A percentile compares a stretch with the other conserved stretches of the same genome.
phyloP scores from a whole-genome alignment of 2,888 invertebrate genomes.

The Anoplius nigerrimus region DNA sequence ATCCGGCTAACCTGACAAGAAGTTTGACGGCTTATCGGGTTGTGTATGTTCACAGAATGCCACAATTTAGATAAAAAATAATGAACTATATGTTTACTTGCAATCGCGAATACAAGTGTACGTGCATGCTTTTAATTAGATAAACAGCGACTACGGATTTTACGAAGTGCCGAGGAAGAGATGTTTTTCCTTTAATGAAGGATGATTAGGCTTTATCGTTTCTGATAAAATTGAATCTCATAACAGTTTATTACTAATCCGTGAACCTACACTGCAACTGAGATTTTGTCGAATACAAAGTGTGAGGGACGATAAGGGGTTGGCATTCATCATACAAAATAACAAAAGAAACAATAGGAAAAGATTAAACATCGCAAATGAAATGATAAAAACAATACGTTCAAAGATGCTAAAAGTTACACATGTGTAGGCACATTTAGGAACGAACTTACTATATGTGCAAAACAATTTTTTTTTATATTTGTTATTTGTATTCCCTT shows the following conservation, averaged over 20 bases:
- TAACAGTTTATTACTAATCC: conserved; percentile 1
- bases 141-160: conserved; percentile 2
- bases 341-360: no score
- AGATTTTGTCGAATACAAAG: background rate
- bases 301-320: no score
- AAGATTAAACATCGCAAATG: no score
- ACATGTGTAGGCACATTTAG: no score
- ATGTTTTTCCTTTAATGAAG: conserved; percentile 7
- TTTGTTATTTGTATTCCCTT: no score
- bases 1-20: no score
- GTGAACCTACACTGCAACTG: conserved; percentile 4
- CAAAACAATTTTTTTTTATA: no score
- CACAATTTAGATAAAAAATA: conserved; percentile 8
- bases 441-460: no score
- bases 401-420: no score
- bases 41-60: background rate
- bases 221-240: background rate
- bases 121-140: conserved; percentile 3
- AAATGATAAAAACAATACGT: no score
- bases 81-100: conserved; percentile 7
- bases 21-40: no score
- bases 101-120: background rate
- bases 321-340: no score
- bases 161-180: conserved; percentile 8
- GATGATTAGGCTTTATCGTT: conserved; percentile 3